Base-by-base conservation (phyloP, 2,113 vertebrate genomes). In the Sander lucioperca region DNA sequence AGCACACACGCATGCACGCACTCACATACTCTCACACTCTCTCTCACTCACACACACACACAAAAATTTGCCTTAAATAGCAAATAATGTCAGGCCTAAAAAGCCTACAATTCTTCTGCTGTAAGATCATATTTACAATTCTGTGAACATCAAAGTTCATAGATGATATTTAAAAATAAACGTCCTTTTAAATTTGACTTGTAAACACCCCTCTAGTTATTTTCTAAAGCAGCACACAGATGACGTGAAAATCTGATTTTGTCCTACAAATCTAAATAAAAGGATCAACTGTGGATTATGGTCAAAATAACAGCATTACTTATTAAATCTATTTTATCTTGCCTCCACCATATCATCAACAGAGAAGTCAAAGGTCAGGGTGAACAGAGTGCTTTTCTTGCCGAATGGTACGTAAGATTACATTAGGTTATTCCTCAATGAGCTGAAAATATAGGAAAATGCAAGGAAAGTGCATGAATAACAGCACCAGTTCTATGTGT, bases 81-180 rank as follows among this genome's bases (percentile, higher is more conserved):
- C 16, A 48, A 84, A 66, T 67, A n/a, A 39, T 62, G 45, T 67
- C 76, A 36, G 45, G 56, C 14, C 57, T 74, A 88, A 77, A 86
- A 75, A 87, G 62, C 53, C 30, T 9, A 2, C 16, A 43, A 8
- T 69, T 58, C 21, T 61, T 61, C 72, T 27, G 84, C 68, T 54
- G 36, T 70, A 69, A 57, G 43, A 27, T 83, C 67, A 50, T 39
- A 77, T 63, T 86, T 51, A 76, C 48, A 71, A 48, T 11, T 12
- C 25, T 69, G 48, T 3, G 13, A 53, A 30, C 19, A 39, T 59
- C 39, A 1, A 27, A n/a, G 21, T 47, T 48, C 47, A 70, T 27
- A 3, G 56, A 14, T 11, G 56, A 25, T 43, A 36, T 63, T 74
- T 63, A 23, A 48, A 84, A 68, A 66, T 47, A 72, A 54, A 65